phyloP scores from a whole-genome alignment of 2,113 vertebrate genomes.

The Chinchilla lanigera region DNA sequence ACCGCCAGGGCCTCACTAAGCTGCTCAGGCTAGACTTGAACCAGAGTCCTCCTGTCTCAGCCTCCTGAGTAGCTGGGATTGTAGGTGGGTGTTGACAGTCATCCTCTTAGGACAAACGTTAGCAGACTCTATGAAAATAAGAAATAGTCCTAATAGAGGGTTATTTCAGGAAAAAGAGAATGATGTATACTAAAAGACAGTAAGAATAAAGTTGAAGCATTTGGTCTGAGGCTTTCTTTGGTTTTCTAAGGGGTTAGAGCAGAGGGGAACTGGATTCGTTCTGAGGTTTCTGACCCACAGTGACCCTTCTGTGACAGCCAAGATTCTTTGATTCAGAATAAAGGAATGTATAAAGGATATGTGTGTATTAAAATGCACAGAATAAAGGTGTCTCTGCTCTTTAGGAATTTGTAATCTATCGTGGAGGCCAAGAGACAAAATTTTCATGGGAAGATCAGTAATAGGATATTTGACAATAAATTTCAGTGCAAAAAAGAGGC shows the following conservation, averaged over 20 bases:
- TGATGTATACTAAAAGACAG: background rate
- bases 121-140: background rate
- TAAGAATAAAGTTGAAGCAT: background rate
- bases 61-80: background rate
- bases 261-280: background rate
- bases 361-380: background rate
- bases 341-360: background rate
- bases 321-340: background rate
- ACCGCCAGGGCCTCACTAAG: background rate
- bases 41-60: background rate
- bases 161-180: background rate
- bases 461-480: background rate
- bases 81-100: background rate
- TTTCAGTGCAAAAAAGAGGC: background rate
- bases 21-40: background rate
- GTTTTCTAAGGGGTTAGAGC: background rate
- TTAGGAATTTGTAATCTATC: slow-evolving; percentile 9
- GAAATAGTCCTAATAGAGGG: background rate
- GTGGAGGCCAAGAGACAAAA: background rate
- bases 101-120: background rate
- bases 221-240: background rate
- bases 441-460: slow-evolving; percentile 8
- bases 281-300: background rate
- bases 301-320: background rate
- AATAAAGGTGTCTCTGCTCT: background rate